Conservation (phyloP, 64 coral and sea anemone genomes). For the Pocillopora damicornis region DNA sequence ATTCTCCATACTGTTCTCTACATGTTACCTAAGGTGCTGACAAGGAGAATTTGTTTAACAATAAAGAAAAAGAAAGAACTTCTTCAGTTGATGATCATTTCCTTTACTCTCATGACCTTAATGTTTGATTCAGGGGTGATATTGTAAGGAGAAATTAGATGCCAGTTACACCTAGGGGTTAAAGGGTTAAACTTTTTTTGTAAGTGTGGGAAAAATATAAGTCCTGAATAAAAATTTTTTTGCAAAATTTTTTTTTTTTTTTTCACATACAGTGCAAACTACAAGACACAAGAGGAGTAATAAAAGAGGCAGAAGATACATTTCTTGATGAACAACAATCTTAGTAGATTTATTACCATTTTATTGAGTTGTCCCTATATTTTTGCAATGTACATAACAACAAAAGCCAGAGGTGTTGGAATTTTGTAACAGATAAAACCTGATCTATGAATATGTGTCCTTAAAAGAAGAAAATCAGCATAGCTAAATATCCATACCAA, state of each 20-base stretch:
- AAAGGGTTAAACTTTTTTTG: too few species aligned
- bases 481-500: neutral
- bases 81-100: too few species aligned
- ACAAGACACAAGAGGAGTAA: slow-evolving; percentile 55
- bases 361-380: neutral
- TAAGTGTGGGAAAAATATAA: too few species aligned
- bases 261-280: slow-evolving; percentile 63
- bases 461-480: neutral
- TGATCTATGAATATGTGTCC: neutral
- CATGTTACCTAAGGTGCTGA: too few species aligned
- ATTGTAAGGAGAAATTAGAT: too few species aligned
- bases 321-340: slow-evolving; percentile 75
- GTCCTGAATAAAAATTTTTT: neutral
- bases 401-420: neutral
- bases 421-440: neutral
- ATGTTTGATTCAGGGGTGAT: too few species aligned
- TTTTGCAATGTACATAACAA: neutral
- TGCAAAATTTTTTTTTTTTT: neutral
- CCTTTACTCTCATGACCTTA: too few species aligned
- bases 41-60: too few species aligned
- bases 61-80: too few species aligned
- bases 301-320: slow-evolving; percentile 81
- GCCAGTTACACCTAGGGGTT: too few species aligned
- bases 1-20: too few species aligned
- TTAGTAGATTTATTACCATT: neutral